Evolutionary conservation across 2,113 vertebrate genomes (phyloP), one percentile per base, ranked within the genome.

Genomic region (Hyla sarda): DNA sequence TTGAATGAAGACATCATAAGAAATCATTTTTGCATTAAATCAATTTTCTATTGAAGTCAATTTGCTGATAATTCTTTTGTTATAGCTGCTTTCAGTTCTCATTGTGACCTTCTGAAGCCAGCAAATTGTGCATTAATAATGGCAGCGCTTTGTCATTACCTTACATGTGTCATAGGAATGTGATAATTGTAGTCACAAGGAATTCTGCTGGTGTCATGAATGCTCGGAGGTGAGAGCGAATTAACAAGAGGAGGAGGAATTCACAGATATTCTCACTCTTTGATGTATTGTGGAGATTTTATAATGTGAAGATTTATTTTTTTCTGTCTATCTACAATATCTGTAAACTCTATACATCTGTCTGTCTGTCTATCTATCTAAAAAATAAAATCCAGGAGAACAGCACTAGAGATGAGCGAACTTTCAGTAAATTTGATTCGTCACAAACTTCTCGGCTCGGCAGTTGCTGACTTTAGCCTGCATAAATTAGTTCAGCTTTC

Each of bases 101-200:
- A 21, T 50, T 58, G 47, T 74, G 67, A 54, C 50, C 50, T 58
- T 72, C 12, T 47, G 34, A 75, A 16, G 32, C 52, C 50, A 47
- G n/a, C n/a, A 74, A 60, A 48, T 50, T 82, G 71, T 74, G 69
- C 69, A 83, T 45, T 60, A 75, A 83, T 74, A 60, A 54, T 72
- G 19, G 17, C 28, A 83, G 82, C 65, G 9, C 47, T 83, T 75
- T 74, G 45, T 83, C 50, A 56, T 74, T 74, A 83, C 82, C 21
- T 83, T 83, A 37, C 82, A 60, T 74, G 71, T 83, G 50, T 30
- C 50, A 30, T 16, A 30, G 71, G 52, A 83, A 83, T 30, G 48
- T 73, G 67, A 75, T 74, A 74, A 75, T 83, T 83, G 52, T 9
- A 41, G 52, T 56, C 65, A 54, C 56, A 67, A 47, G 48, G 30